Evolutionary conservation across 1,140 invertebrate species (phyloP), one percentile per base, ranked within the genome.

Genomic region (Tetramorium simillimum): DNA sequence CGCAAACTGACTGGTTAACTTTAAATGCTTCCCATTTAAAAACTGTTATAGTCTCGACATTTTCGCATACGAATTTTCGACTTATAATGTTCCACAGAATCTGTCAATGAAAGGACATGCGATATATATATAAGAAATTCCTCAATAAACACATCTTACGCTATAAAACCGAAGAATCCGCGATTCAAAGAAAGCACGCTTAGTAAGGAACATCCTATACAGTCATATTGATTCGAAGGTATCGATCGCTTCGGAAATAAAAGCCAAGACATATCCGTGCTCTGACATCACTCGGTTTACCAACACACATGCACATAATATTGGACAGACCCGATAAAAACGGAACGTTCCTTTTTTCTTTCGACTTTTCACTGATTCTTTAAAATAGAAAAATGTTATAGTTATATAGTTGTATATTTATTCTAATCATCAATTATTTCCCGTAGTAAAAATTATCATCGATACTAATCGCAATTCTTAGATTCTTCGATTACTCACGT

Each of bases 171-270:
- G 14, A 80, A 78, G 3, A 65, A 28, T 77, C 6, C 24, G 18
- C n/a, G 4, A 10, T 33, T 65, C 60, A 51, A 65, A 80, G 60
- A 46, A 76, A 65, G 28, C 16, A 18, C 16, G 28, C 18, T 37
- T 37, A 37, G 76, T 37, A 46, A 51, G 46, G 43, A 63, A 80
- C 28, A 65, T 43, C 43, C 40, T 49, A 37, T 81, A 58, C 63
- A 81, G 21, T 80, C n/a, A 37, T 81, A 81, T 81, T 58, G 78
- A 81, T 81, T 81, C 65, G 46, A 56, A 69, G 16, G 63, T 81
- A 81, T 81, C 78, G 78, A 81, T 81, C 78, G 78, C 63, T 81
- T 81, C 63, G 49, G 60, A 81, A 81, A 81, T 81, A 81, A 81
- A 70, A 81, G 78, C 63, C 21, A 81, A 81, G 63, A 81, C 78